These are phyloP conservation scores for Steinernema carpocapsae DNA, from an alignment of 2,888 invertebrate genomes.

Conservation along the genomic window DNA sequence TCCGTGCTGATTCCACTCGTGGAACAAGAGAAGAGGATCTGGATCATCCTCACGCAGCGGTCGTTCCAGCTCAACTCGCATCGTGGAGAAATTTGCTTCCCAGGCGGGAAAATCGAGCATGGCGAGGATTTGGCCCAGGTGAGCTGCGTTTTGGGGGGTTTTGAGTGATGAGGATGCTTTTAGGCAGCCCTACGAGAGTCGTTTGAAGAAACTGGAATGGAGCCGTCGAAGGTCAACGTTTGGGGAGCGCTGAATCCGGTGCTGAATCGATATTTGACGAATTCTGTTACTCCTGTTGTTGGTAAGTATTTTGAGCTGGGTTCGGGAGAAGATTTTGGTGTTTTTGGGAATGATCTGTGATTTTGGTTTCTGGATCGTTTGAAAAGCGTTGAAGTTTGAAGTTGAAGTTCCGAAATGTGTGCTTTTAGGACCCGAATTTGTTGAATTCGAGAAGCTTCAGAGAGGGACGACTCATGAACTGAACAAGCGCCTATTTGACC, in stretches of 20 bases:
- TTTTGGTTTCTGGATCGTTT: no score
- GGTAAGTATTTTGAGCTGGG: no score
- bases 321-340: no score
- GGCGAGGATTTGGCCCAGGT: slow-evolving; percentile 54
- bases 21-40: slow-evolving; percentile 40
- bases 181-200: slow-evolving; percentile 61
- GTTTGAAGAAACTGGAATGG: slow-evolving; percentile 57
- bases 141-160: no score
- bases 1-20: slow-evolving; percentile 53
- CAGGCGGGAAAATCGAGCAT: slow-evolving; percentile 60
- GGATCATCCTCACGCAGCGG: slow-evolving; percentile 56
- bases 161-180: no score
- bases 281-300: slow-evolving; percentile 51
- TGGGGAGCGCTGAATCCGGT: slow-evolving; percentile 53
- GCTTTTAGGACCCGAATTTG: no score
- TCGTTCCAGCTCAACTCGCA: slow-evolving; percentile 56
- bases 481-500: no score
- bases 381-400: no score
- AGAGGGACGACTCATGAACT: no score
- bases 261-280: slow-evolving; percentile 44
- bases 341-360: no score
- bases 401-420: no score
- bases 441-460: no score
- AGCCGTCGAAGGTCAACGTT: slow-evolving; percentile 45
- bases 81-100: slow-evolving; percentile 64